Evolutionary conservation across 1,140 invertebrate genomes (phyloP).

Genomic region (Lycorma delicatula): DNA sequence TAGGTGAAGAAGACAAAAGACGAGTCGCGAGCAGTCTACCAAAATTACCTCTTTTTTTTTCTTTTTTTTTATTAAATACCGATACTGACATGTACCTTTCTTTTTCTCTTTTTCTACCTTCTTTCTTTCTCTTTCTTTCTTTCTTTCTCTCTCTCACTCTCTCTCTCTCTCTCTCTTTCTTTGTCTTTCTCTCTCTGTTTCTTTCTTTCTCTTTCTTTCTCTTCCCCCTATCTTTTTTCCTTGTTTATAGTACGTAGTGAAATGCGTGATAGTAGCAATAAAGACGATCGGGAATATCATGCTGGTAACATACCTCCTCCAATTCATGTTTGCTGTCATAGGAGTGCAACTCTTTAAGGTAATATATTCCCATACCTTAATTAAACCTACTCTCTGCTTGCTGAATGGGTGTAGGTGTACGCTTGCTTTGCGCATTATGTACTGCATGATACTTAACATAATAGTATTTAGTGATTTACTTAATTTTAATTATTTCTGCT

Average conservation of each 20-base stretch:
- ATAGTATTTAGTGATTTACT: too few relatives aligned
- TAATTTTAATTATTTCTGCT: too few relatives aligned
- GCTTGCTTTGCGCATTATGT: too few relatives aligned
- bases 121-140: conserved; percentile 22
- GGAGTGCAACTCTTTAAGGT: conserved; percentile 99
- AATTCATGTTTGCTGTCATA: conserved; percentile 99
- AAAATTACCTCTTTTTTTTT: too few relatives aligned
- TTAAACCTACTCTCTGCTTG: too few relatives aligned
- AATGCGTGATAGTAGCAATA: conserved; percentile 97
- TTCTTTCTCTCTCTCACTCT: conserved; percentile 31
- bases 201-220: conserved; percentile 11
- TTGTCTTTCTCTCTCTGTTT: conserved; percentile 9
- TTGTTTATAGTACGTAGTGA: conserved; percentile 85
- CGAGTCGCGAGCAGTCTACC: too few relatives aligned
- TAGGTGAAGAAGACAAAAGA: too few relatives aligned
- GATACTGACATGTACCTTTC: conserved; percentile 17
- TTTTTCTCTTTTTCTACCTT: conserved; percentile 22
- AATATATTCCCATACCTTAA: too few relatives aligned
- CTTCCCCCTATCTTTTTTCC: conserved; percentile 24
- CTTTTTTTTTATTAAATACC: conserved; percentile 6
- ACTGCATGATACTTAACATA: too few relatives aligned
- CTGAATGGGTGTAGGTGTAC: too few relatives aligned
- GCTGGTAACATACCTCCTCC: conserved; percentile 95
- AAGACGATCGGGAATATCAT: conserved; percentile 99
- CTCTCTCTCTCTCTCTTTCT: conserved; percentile 22